Conservation (phyloP, 2,113 vertebrate genomes). For the Lepisosteus osseus region DNA sequence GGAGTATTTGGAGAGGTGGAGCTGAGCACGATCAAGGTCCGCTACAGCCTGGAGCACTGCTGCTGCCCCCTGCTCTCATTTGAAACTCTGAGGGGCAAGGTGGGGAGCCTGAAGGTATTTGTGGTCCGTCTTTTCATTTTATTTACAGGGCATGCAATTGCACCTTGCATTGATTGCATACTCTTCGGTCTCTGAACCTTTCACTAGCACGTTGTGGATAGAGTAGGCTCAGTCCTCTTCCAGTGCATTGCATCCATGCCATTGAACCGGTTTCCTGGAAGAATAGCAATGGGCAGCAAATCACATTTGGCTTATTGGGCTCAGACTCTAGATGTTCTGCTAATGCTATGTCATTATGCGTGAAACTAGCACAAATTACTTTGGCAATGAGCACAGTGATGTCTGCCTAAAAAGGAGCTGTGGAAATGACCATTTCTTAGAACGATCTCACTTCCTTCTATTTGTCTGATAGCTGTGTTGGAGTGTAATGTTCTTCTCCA, state of each 20-base stretch:
- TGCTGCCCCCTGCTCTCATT: constrained; percentile 50
- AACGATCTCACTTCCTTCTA: too few relatives aligned
- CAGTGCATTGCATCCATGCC: too few relatives aligned
- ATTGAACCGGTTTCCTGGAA: too few relatives aligned
- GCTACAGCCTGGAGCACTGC: constrained; percentile 56
- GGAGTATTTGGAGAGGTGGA: constrained; percentile 46
- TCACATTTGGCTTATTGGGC: too few relatives aligned
- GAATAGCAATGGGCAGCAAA: too few relatives aligned
- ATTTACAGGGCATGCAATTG: neutral
- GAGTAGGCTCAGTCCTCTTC: too few relatives aligned
- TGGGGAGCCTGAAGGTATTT: constrained; percentile 76
- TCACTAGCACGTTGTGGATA: too few relatives aligned
- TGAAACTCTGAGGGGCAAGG: constrained; percentile 51
- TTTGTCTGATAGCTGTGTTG: neutral
- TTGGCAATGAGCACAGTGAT: neutral
- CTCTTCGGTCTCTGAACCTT: too few relatives aligned
- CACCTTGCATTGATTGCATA: too few relatives aligned
- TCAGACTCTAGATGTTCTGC: too few relatives aligned
- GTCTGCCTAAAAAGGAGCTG: neutral
- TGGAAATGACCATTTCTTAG: too few relatives aligned
- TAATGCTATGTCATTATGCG: neutral
- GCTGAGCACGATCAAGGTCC: constrained; percentile 45
- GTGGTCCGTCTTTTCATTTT: neutral
- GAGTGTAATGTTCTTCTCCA: constrained; percentile 3
- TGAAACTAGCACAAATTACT: neutral